Conservation (phyloP, 2,113 vertebrate species). For the Aptenodytes patagonicus region DNA sequence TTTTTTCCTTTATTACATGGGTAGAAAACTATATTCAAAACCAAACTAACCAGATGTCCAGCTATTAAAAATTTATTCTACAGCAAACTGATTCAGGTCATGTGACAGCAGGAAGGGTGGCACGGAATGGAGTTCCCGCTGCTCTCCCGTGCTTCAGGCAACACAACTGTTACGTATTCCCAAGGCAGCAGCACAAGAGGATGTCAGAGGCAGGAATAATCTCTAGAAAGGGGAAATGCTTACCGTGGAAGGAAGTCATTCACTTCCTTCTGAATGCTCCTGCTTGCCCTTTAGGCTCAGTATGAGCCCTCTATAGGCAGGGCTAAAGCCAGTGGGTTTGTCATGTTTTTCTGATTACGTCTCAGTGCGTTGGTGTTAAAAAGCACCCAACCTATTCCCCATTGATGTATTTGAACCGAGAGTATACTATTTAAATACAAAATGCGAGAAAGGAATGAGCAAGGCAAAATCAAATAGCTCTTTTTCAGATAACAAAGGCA, state of each 20-base stretch:
- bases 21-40: neutral
- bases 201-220: neutral
- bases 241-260: neutral
- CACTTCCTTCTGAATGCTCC: constrained; percentile 14
- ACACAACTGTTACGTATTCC: neutral
- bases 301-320: neutral
- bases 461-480: neutral
- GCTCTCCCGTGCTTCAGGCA: neutral
- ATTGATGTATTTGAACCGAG: fast-evolving
- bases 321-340: neutral
- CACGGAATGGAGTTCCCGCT: neutral
- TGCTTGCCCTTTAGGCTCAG: neutral
- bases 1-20: neutral
- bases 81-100: neutral
- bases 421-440: neutral
- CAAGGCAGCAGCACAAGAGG: neutral
- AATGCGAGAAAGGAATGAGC: neutral
- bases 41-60: neutral
- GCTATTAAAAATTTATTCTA: neutral
- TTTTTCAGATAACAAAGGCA: neutral
- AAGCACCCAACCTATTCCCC: neutral
- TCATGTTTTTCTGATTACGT: neutral
- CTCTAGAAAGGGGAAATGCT: neutral
- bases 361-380: neutral
- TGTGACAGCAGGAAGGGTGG: neutral